Evolutionary conservation across 2,797 vertebrate genomes (phyloP).

Genomic region (Diglossa cyanea): DNA sequence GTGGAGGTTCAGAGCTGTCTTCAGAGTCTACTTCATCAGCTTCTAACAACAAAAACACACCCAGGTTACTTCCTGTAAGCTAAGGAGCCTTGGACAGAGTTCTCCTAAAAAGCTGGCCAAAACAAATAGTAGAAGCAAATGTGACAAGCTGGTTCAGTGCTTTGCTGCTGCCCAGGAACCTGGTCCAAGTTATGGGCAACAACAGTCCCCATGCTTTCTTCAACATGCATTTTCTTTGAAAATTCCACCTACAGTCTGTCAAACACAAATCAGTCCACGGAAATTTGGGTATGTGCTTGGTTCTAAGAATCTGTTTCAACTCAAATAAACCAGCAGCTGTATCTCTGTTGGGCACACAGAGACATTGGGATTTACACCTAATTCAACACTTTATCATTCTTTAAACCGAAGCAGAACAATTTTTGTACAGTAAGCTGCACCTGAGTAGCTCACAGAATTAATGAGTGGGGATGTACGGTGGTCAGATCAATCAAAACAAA

Average conservation of each 20-base stretch:
- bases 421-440: not conserved
- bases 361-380: not conserved
- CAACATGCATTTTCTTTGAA: not conserved
- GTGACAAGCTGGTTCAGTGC: not conserved
- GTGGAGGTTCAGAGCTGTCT: slow-evolving; percentile 84
- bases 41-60: slow-evolving; percentile 61
- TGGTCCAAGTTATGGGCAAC: not conserved
- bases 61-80: not conserved
- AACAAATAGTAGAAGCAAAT: not conserved
- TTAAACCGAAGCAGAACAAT: not conserved
- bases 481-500: not conserved
- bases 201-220: not conserved
- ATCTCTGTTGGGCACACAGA: not conserved
- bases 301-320: not conserved
- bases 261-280: not conserved
- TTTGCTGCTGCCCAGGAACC: not conserved
- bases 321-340: not conserved
- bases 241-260: not conserved
- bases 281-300: not conserved
- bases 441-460: not conserved
- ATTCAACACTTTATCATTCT: not conserved
- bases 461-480: not conserved
- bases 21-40: slow-evolving; percentile 81
- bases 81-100: not conserved
- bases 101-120: not conserved